Evolutionary conservation across 2,797 vertebrate genomes (phyloP).

Genomic region (Aldrovandia affinis): DNA sequence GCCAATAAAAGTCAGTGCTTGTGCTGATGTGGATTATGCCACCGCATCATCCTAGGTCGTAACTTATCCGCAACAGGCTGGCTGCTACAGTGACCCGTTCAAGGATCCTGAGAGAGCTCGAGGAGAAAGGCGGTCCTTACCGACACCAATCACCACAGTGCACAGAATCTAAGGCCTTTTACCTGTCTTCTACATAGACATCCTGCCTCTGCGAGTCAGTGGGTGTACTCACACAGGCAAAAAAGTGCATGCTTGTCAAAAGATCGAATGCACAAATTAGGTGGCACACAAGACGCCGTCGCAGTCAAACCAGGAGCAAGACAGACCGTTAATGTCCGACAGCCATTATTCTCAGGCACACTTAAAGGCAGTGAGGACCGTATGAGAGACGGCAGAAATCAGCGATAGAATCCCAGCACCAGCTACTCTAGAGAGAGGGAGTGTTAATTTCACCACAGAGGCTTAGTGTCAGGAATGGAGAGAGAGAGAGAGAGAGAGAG

Average conservation of each 20-base stretch:
- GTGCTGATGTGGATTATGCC: not conserved
- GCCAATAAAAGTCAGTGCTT: not conserved
- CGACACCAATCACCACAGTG: not conserved
- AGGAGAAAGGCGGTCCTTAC: not conserved
- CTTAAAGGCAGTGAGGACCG: constrained; percentile 4
- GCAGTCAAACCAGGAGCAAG: constrained; percentile 55
- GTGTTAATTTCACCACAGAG: constrained; percentile 20
- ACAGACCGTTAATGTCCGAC: constrained; percentile 34
- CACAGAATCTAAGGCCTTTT: constrained; percentile 50
- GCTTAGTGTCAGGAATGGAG: not conserved
- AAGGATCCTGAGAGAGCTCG: not conserved
- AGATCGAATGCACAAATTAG: constrained; percentile 66
- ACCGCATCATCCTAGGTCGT: constrained; percentile 1
- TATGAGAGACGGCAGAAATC: constrained; percentile 29
- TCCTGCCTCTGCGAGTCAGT: constrained; percentile 63
- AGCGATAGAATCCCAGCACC: constrained; percentile 11
- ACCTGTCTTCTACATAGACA: constrained; percentile 68
- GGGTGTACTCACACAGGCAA: constrained; percentile 54
- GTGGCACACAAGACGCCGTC: constrained; percentile 60
- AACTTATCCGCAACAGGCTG: not conserved
- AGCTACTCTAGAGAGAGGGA: not conserved
- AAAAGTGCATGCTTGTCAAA: constrained; percentile 65
- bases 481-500: constrained; percentile 39
- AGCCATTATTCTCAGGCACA: not conserved
- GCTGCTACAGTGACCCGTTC: not conserved